Base-by-base conservation (phyloP, 2,797 vertebrate species). In the Tragelaphus oryx region DNA sequence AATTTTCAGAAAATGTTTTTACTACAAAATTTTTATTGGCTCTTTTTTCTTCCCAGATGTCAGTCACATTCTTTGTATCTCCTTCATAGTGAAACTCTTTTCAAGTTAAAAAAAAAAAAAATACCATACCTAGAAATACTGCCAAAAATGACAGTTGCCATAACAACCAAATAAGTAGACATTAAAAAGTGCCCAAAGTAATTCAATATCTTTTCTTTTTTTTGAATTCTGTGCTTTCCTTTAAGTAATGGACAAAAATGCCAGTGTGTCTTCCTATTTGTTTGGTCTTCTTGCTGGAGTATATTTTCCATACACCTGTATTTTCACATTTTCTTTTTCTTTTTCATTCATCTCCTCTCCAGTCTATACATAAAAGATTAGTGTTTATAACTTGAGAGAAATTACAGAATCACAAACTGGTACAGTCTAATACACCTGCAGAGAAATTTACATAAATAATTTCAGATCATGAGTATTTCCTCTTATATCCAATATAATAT, bases 1-100 rank as follows among this genome's bases (percentile, higher is more conserved):
- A 87, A 82, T 93, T 89, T 92, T 95, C n/a, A 91, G 44, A 87
- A 82, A 90, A 54, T 60, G 7, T 50, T 83, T 87, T 55, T 59
- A 71, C 48, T n/a, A 89, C 28, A 55, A 28, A 85, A 85, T 13
- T 59, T 55, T 71, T 76, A 65, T 68, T 82, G 16, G 8, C 8
- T 90, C 46, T 82, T 48, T 37, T 33, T 26, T 14, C 37, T 11
- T 44, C 48, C 13, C 33, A 62, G 54, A 89, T 65, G 71, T 83
- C 28, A 78, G 17, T 75, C 33, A 68, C 14, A 93, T 33, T 33
- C 50, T 91, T 94, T 92, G 20, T 57, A n/a, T 55, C 44, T 59
- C 20, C 37, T 86, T 95, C 48, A 65, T 22, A 62, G 4, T 37
- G 14, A 87, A 91, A 50, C 46, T 48, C 20, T 89, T 92, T 48